Conservation (phyloP, 2,797 vertebrate species). For the Iguana delicatissima region DNA sequence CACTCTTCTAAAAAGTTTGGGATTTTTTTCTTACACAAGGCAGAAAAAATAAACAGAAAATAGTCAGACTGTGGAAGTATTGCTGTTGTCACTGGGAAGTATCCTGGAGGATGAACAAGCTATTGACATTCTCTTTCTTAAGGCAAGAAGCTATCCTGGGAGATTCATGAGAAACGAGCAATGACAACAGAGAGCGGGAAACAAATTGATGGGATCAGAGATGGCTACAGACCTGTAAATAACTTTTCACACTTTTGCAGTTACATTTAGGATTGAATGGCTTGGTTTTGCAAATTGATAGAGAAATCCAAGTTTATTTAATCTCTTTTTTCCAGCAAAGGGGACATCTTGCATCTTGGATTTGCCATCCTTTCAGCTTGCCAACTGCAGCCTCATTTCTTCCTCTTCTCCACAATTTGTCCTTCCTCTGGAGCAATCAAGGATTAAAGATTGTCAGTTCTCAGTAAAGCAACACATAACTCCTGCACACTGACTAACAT, state of each 20-base stretch:
- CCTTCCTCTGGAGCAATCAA: neutral
- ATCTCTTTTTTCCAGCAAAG: slow-evolving; percentile 37
- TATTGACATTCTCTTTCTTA: slow-evolving; percentile 82
- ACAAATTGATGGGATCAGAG: slow-evolving; percentile 83
- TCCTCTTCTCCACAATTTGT: slow-evolving; percentile 1
- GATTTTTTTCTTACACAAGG: slow-evolving; percentile 66
- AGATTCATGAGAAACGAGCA: slow-evolving; percentile 79
- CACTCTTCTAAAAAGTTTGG: slow-evolving; percentile 40
- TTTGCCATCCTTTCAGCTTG: slow-evolving; percentile 18
- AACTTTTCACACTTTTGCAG: slow-evolving; percentile 69
- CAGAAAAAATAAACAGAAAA: slow-evolving; percentile 75
- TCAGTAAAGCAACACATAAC: neutral
- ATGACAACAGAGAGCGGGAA: slow-evolving; percentile 78
- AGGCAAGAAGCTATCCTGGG: slow-evolving; percentile 77
- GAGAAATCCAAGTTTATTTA: slow-evolving; percentile 67
- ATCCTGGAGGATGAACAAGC: slow-evolving; percentile 77
- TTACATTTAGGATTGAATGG: slow-evolving; percentile 70
- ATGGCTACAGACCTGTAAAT: slow-evolving; percentile 76
- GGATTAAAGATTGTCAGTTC: neutral
- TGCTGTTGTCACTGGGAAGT: slow-evolving; percentile 69
- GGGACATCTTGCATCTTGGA: slow-evolving; percentile 5
- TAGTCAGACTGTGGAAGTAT: slow-evolving; percentile 74
- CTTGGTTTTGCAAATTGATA: slow-evolving; percentile 77
- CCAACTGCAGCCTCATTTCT: slow-evolving; percentile 9
- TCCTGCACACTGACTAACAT: neutral